These are phyloP conservation scores for Ascaphus truei DNA, from an alignment of 2,113 vertebrate genomes.

Conservation along the genomic window DNA sequence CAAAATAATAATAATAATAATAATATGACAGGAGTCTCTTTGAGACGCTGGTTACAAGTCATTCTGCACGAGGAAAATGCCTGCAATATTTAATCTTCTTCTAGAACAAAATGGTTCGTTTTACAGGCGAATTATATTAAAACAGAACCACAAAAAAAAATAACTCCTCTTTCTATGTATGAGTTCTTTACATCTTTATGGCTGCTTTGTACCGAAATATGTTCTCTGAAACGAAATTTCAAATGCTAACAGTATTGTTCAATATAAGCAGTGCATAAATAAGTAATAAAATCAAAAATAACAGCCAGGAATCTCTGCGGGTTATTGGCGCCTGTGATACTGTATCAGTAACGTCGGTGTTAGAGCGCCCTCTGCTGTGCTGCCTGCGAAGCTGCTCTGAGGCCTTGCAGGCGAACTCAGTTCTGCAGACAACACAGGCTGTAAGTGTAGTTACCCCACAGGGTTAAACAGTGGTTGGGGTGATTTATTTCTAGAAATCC, in stretches of 20 bases:
- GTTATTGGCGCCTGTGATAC: slow-evolving; percentile 14
- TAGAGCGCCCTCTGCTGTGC: slow-evolving; percentile 20
- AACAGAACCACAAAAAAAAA: neutral
- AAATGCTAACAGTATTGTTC: slow-evolving; percentile 34
- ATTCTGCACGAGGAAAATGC: neutral
- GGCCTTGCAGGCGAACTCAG: too few relatives aligned
- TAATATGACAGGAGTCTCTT: neutral
- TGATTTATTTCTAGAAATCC: too few relatives aligned
- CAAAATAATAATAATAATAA: too few relatives aligned
- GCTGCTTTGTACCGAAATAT: slow-evolving; percentile 18
- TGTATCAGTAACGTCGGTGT: neutral
- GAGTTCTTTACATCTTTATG: slow-evolving; percentile 18
- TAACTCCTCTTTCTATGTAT: neutral
- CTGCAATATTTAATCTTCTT: slow-evolving; percentile 10
- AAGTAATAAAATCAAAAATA: slow-evolving; percentile 35
- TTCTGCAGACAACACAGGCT: too few relatives aligned
- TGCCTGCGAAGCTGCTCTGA: neutral
- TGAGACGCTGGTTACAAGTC: neutral
- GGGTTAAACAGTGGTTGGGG: too few relatives aligned
- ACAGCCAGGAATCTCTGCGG: slow-evolving; percentile 28
- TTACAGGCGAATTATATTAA: slow-evolving; percentile 1
- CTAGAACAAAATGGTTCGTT: neutral
- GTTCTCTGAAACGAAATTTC: slow-evolving; percentile 32
- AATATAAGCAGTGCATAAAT: slow-evolving; percentile 28
- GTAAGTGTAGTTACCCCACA: too few relatives aligned